Percentiles rank a stretch among this genome's conserved stretches.
Conservation (phyloP, 92 coral and sea anemone genomes). For the Parazoanthus swiftii region DNA sequence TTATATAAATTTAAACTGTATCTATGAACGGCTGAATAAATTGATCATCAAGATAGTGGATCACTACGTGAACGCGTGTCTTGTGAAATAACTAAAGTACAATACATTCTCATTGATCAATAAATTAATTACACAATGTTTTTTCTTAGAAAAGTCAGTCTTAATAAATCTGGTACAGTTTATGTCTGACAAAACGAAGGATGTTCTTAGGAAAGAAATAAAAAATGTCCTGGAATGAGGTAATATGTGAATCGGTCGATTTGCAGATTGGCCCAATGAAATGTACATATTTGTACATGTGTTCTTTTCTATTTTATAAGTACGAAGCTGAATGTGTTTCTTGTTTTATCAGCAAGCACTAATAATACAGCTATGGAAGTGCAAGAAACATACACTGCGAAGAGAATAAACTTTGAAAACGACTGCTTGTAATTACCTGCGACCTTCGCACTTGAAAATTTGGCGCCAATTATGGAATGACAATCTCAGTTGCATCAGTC, state of each 20-base stretch:
- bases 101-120: too few species aligned
- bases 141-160: not conserved
- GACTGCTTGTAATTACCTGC: not conserved
- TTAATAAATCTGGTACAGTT: not conserved
- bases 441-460: conserved; percentile 37
- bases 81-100: too few species aligned
- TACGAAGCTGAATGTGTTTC: not conserved
- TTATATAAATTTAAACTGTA: too few species aligned
- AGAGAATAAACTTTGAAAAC: not conserved
- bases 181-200: not conserved
- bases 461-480: conserved; percentile 24
- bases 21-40: too few species aligned
- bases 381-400: not conserved
- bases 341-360: not conserved
- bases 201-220: not conserved
- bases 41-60: too few species aligned
- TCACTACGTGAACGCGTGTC: too few species aligned
- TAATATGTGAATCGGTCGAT: not conserved
- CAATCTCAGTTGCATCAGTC: not conserved
- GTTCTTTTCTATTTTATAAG: too few species aligned
- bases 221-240: not conserved
- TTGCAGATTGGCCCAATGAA: not conserved
- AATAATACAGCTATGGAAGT: too few species aligned
- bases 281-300: too few species aligned
- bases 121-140: too few species aligned